A percentile compares a stretch with the other conserved stretches of the same genome.
Conservation (phyloP, 2,797 vertebrate species). For the Discoglossus pictus region DNA sequence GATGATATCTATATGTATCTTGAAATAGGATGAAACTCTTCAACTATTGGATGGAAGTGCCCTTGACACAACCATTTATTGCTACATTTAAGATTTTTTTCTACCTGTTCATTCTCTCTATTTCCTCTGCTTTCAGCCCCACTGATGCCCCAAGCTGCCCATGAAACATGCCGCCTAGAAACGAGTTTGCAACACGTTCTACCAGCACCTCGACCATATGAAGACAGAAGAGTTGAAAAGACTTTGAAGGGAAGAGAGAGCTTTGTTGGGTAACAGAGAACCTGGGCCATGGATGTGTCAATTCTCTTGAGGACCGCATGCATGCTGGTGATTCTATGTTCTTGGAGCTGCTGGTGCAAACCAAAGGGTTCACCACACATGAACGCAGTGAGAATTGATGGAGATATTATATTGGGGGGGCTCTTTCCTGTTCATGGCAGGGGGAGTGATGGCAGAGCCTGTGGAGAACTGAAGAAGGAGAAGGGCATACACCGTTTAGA, state of each 20-base stretch:
- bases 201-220: not conserved
- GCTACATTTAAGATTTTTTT: too few relatives aligned
- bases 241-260: conserved; percentile 9
- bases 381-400: conserved; percentile 94
- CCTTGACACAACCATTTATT: too few relatives aligned
- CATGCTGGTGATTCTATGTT: conserved; percentile 63
- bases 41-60: too few relatives aligned
- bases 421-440: conserved; percentile 91
- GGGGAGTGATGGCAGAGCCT: conserved; percentile 87
- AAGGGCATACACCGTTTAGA: conserved; percentile 94
- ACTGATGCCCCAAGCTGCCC: not conserved
- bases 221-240: conserved; percentile 9
- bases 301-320: conserved; percentile 16
- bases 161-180: conserved; percentile 6
- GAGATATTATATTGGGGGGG: conserved; percentile 91
- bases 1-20: too few relatives aligned
- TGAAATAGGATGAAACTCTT: too few relatives aligned
- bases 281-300: conserved; percentile 31
- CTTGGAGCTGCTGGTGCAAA: conserved; percentile 74
- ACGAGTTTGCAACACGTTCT: conserved; percentile 1
- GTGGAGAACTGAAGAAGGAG: conserved; percentile 94
- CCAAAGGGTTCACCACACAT: conserved; percentile 87
- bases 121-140: conserved; percentile 4
- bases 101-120: not conserved
- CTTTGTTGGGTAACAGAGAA: conserved; percentile 6